Evolutionary conservation across 2,797 vertebrate species (phyloP).

Genomic region (Melanitta fusca): DNA sequence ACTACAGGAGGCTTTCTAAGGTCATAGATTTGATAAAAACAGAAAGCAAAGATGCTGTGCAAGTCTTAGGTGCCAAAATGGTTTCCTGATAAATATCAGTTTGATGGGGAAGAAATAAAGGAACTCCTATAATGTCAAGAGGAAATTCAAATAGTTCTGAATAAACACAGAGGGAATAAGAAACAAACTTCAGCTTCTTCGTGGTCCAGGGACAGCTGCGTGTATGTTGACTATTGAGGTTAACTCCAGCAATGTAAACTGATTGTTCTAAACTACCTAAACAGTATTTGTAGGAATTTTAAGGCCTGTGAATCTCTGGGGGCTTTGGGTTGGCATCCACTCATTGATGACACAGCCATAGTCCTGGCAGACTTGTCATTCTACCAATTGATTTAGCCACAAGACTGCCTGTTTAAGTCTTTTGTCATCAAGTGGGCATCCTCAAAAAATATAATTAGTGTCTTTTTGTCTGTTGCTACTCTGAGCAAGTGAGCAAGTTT

Average conservation of each 20-base stretch:
- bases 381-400: not conserved
- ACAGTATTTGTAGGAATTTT: not conserved
- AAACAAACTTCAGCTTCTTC: not conserved
- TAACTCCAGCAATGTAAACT: not conserved
- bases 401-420: not conserved
- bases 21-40: slow-evolving; percentile 52
- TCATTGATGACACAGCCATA: not conserved
- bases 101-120: not conserved
- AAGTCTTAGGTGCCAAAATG: slow-evolving; percentile 24
- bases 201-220: not conserved
- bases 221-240: not conserved
- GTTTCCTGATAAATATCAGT: slow-evolving; percentile 3
- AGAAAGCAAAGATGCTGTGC: slow-evolving; percentile 20
- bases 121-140: not conserved
- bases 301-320: not conserved
- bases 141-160: not conserved
- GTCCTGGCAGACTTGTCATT: not conserved
- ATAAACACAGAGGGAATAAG: not conserved
- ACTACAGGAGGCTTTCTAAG: slow-evolving; percentile 67
- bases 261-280: not conserved
- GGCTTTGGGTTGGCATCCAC: not conserved
- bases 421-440: not conserved
- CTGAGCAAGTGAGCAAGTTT: not conserved
- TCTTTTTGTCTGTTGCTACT: not conserved
- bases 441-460: not conserved